A percentile compares a stretch with the other conserved stretches of the same genome.
Evolutionary conservation across 2,888 invertebrate genomes (phyloP).

Genomic region (Pristionchus fissidentatus): DNA sequence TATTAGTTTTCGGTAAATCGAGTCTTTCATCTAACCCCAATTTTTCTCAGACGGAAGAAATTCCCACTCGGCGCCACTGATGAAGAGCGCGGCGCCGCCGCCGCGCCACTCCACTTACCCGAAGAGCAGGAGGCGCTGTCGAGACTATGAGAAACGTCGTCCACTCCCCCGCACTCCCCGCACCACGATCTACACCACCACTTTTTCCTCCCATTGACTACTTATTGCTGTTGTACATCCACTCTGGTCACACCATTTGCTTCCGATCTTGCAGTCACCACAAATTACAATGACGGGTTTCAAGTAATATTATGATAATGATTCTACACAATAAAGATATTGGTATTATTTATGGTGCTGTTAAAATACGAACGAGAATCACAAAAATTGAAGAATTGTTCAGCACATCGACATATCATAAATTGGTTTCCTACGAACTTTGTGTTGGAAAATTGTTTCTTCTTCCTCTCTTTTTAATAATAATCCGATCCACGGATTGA

Average conservation of each 20-base stretch:
- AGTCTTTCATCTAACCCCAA: no score
- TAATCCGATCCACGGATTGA: no score
- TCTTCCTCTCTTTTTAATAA: no score
- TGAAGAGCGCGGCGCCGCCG: slow-evolving; percentile 55
- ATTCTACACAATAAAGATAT: slow-evolving; percentile 8
- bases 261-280: slow-evolving; percentile 8
- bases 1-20: no score
- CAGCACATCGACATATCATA: no score
- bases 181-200: neutral
- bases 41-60: slow-evolving; percentile 60
- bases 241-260: slow-evolving; percentile 15
- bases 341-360: no score
- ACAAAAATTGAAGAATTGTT: no score
- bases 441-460: no score
- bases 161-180: neutral
- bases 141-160: neutral
- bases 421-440: no score
- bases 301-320: neutral
- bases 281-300: slow-evolving; percentile 9
- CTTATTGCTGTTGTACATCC: neutral
- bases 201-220: neutral
- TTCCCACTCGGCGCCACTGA: slow-evolving; percentile 60
- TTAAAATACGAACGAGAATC: no score
- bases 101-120: neutral
- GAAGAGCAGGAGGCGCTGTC: slow-evolving; percentile 18